Conservation (phyloP, 2,113 vertebrate species). For the Pandion haliaetus region DNA sequence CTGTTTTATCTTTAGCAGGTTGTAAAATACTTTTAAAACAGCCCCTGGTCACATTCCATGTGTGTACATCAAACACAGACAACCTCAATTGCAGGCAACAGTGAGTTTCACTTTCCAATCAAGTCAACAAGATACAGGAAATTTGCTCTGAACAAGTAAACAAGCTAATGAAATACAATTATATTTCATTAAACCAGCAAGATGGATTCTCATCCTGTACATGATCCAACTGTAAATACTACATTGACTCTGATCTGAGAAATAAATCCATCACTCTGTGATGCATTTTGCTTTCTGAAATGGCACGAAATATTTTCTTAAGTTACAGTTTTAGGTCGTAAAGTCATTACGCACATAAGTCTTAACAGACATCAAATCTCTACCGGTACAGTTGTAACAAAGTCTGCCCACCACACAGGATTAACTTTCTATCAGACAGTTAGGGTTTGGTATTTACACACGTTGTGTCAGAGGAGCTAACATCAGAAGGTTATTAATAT, state of each 20-base stretch:
- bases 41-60: background rate
- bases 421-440: background rate
- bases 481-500: background rate
- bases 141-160: background rate
- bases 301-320: background rate
- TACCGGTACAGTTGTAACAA: background rate
- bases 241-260: background rate
- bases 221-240: background rate
- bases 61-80: background rate
- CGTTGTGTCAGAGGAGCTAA: background rate
- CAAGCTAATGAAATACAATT: background rate
- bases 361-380: background rate
- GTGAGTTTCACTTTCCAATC: background rate
- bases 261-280: background rate
- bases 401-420: background rate
- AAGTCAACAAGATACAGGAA: background rate
- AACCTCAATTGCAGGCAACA: background rate
- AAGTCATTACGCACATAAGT: background rate
- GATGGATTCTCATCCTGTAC: background rate
- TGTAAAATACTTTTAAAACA: background rate
- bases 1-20: background rate
- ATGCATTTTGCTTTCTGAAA: background rate
- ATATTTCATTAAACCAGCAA: background rate
- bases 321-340: background rate
- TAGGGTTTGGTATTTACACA: background rate